phyloP scores from a whole-genome alignment of 2,888 invertebrate genomes.

The Andrena bucephala region DNA sequence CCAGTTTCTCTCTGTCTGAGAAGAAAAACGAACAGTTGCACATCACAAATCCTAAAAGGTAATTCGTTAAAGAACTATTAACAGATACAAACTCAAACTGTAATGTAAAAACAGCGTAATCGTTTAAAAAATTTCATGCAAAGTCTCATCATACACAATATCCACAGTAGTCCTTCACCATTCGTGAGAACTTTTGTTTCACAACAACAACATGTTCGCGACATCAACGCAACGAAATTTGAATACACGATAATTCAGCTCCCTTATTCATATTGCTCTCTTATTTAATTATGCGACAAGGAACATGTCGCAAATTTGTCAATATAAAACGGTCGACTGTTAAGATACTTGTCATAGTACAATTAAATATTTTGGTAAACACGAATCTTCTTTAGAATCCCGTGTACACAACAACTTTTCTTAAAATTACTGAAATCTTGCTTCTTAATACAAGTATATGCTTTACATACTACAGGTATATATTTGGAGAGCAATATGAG shows the following conservation, averaged over 20 bases:
- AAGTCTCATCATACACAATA: slow-evolving; percentile 11
- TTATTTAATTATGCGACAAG: slow-evolving; percentile 29
- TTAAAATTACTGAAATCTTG: slow-evolving; percentile 31
- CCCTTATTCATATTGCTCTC: slow-evolving; percentile 54
- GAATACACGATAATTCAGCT: slow-evolving; percentile 32
- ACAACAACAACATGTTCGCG: slow-evolving; percentile 32
- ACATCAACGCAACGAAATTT: slow-evolving; percentile 33
- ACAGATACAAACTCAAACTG: slow-evolving; percentile 43
- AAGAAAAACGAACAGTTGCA: slow-evolving; percentile 23
- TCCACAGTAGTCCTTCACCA: slow-evolving; percentile 9
- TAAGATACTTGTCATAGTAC: slow-evolving; percentile 37
- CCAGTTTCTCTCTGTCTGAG: neutral
- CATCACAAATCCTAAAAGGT: slow-evolving; percentile 33
- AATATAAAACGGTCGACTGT: slow-evolving; percentile 47
- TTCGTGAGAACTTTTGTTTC: slow-evolving; percentile 2
- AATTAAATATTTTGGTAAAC: slow-evolving; percentile 37
- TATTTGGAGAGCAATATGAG: slow-evolving; percentile 76
- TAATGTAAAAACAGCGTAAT: slow-evolving; percentile 12
- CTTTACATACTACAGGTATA: slow-evolving; percentile 13
- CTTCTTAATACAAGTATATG: neutral
- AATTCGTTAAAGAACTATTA: slow-evolving; percentile 41
- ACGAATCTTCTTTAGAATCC: slow-evolving; percentile 24
- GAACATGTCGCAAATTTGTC: slow-evolving; percentile 26
- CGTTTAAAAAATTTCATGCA: slow-evolving; percentile 6
- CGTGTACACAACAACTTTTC: neutral